phyloP scores from a whole-genome alignment of 2,888 invertebrate genomes.

The Pilophorus perplexus region DNA sequence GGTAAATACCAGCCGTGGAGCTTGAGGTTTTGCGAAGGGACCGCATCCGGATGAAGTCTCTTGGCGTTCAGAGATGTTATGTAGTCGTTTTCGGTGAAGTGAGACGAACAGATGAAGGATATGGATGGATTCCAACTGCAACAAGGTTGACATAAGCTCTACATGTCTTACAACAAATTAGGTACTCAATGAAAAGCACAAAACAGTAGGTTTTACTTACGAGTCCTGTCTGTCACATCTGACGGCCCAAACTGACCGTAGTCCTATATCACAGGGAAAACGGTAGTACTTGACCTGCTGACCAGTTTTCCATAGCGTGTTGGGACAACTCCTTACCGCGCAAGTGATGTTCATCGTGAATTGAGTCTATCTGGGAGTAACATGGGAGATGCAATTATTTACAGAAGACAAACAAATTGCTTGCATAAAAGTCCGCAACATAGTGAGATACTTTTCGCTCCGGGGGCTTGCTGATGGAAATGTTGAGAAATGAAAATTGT shows the following conservation, averaged over 20 bases:
- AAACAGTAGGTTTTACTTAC: not conserved
- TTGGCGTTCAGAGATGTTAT: not conserved
- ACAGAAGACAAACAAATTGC: too few species aligned
- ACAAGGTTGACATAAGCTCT: not conserved
- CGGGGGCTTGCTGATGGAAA: too few species aligned
- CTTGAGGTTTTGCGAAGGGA: slow-evolving; percentile 11
- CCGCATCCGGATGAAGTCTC: not conserved
- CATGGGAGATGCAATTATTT: too few species aligned
- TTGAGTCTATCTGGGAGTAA: too few species aligned
- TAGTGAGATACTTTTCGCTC: too few species aligned
- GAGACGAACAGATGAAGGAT: slow-evolving; percentile 13
- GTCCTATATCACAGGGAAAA: slow-evolving; percentile 1
- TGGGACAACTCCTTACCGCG: not conserved
- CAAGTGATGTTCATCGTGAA: too few species aligned
- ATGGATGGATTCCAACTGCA: slow-evolving; percentile 4
- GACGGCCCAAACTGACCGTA: slow-evolving; percentile 3
- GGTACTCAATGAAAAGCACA: not conserved
- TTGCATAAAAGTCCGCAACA: too few species aligned
- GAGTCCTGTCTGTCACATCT: slow-evolving; percentile 12
- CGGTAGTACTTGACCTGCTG: not conserved
- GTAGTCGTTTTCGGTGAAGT: slow-evolving; percentile 13
- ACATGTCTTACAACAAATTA: not conserved
- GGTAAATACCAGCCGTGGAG: not conserved
- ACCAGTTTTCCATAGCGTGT: slow-evolving; percentile 5
- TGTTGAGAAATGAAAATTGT: too few species aligned